Conservation (phyloP, 2,888 invertebrate species). For the Trichogramma dendrolimi region DNA sequence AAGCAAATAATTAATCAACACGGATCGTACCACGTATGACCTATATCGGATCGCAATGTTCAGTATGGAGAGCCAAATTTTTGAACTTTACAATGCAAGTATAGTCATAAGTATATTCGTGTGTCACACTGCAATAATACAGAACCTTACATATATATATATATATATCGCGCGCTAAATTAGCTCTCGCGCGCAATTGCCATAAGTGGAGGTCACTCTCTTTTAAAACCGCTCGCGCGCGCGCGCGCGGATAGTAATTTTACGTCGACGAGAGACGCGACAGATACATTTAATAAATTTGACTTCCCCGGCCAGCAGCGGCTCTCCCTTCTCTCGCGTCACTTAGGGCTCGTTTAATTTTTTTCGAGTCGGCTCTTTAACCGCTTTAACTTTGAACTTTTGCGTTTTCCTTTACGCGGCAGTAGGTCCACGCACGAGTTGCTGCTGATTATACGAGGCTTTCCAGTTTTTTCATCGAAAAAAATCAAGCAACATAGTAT, state of each 20-base stretch:
- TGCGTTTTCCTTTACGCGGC: constrained; percentile 7
- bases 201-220: constrained; percentile 48
- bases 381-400: constrained; percentile 19
- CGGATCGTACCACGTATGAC: too few species aligned
- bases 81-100: too few species aligned
- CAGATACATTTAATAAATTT: constrained; percentile 53
- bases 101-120: too few species aligned
- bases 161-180: constrained; percentile 35
- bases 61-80: too few species aligned
- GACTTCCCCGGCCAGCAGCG: constrained; percentile 31
- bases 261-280: constrained; percentile 47
- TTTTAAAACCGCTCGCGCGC: constrained; percentile 29
- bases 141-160: background rate
- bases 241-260: constrained; percentile 40
- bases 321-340: background rate
- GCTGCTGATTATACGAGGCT: too few species aligned
- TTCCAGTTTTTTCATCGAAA: background rate
- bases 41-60: too few species aligned
- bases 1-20: too few species aligned
- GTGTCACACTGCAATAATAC: too few species aligned
- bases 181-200: constrained; percentile 44
- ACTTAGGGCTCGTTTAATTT: background rate
- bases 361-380: constrained; percentile 22
- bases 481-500: too few species aligned
- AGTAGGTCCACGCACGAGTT: too few species aligned